These are phyloP conservation scores for Drosophila punjabiensis DNA, from an alignment of 1,140 invertebrate species.

Conservation along the genomic window DNA sequence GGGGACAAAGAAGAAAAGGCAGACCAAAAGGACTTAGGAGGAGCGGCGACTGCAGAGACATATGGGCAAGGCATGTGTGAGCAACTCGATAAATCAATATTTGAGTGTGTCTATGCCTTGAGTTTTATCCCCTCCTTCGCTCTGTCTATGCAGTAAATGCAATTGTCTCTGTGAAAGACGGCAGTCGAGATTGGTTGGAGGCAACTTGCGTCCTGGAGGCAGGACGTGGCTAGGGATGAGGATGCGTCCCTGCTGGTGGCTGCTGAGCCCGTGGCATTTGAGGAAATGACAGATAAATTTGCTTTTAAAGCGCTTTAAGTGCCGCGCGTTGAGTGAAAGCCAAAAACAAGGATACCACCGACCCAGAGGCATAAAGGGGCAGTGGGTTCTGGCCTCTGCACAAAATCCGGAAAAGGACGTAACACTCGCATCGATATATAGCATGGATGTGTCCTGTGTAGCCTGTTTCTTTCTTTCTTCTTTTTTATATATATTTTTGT, in stretches of 20 bases:
- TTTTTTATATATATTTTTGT: slow-evolving; percentile 1
- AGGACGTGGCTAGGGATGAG: slow-evolving; percentile 5
- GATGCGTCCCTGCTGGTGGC: slow-evolving; percentile 25
- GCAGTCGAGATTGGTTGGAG: slow-evolving; percentile 21
- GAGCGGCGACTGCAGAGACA: slow-evolving; percentile 26
- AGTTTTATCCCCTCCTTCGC: not conserved
- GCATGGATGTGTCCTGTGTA: slow-evolving; percentile 21
- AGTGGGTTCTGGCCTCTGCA: slow-evolving; percentile 19
- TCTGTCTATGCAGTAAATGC: slow-evolving; percentile 45
- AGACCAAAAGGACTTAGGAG: slow-evolving; percentile 1
- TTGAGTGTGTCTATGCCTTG: slow-evolving; percentile 44
- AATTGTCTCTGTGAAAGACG: slow-evolving; percentile 57
- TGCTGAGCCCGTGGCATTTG: slow-evolving; percentile 46
- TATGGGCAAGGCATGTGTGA: slow-evolving; percentile 50
- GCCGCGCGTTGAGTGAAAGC: slow-evolving; percentile 41
- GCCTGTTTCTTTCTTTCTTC: slow-evolving; percentile 5
- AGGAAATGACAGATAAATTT: slow-evolving; percentile 77
- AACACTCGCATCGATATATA: slow-evolving; percentile 48
- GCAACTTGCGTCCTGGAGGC: slow-evolving; percentile 23
- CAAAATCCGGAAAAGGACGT: slow-evolving; percentile 70
- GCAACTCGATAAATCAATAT: slow-evolving; percentile 80
- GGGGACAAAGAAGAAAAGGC: not conserved
- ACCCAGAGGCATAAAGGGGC: not conserved
- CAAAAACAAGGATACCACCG: slow-evolving; percentile 22
- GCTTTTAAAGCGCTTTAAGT: slow-evolving; percentile 64